These are phyloP conservation scores for Cantharis rustica DNA, from an alignment of 2,888 invertebrate genomes.

Conservation along the genomic window DNA sequence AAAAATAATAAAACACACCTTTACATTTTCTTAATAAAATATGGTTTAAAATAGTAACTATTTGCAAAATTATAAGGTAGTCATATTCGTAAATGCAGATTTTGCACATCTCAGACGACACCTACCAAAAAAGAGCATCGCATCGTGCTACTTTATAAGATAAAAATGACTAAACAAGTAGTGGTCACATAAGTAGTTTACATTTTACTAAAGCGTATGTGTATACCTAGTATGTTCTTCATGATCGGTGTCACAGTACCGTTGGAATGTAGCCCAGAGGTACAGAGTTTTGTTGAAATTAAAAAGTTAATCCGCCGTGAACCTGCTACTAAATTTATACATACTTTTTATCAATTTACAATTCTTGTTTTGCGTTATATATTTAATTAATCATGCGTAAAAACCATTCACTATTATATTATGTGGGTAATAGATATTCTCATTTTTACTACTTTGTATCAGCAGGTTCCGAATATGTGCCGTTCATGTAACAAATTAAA, in stretches of 20 bases:
- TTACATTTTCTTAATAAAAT: neutral
- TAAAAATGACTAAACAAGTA: neutral
- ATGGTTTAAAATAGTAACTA: neutral
- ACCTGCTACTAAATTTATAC: neutral
- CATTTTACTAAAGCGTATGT: slow-evolving; percentile 27
- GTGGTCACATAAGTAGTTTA: slow-evolving; percentile 26
- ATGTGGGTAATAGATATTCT: neutral
- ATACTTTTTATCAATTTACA: neutral
- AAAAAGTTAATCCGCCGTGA: neutral
- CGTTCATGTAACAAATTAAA: too few relatives aligned
- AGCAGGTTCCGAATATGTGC: too few relatives aligned
- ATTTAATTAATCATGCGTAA: neutral
- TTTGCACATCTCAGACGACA: neutral
- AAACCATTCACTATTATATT: neutral
- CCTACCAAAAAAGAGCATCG: neutral
- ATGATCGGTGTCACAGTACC: slow-evolving; percentile 60
- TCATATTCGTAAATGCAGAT: neutral
- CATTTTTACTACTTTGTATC: too few relatives aligned
- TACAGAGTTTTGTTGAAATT: slow-evolving; percentile 46
- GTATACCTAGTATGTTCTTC: slow-evolving; percentile 15
- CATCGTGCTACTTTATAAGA: neutral
- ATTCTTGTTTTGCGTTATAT: neutral
- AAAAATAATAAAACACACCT: neutral
- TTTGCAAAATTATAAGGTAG: neutral
- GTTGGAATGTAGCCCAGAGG: slow-evolving; percentile 54